A percentile compares a stretch with the other conserved stretches of the same genome.
These are phyloP conservation scores for Myodes glareolus DNA, from an alignment of 2,113 vertebrate genomes.

Conservation along the genomic window DNA sequence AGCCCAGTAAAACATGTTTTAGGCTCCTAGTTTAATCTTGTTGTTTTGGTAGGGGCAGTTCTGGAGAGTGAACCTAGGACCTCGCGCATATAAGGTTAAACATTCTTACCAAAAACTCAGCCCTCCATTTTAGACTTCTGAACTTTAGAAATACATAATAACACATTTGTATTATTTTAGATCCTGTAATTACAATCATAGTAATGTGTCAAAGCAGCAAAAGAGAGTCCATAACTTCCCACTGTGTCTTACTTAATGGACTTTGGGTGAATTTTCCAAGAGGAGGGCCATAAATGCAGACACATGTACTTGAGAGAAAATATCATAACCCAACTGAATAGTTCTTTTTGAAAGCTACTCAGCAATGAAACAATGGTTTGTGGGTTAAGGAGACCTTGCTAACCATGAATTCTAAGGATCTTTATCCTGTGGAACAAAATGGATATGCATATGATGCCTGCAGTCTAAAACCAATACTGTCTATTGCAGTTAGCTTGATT, in stretches of 20 bases:
- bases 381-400: not conserved
- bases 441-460: accelerated
- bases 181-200: not conserved
- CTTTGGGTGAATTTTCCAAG: not conserved
- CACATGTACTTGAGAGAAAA: not conserved
- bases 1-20: not conserved
- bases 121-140: not conserved
- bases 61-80: not conserved
- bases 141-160: not conserved
- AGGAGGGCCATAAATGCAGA: not conserved
- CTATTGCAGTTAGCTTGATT: too few relatives aligned
- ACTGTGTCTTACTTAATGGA: too few relatives aligned
- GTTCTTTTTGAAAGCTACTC: not conserved
- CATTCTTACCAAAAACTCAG: not conserved
- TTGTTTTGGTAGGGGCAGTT: not conserved
- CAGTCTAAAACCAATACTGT: accelerated
- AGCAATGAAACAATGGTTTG: not conserved
- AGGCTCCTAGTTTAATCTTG: too few relatives aligned
- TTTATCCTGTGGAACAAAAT: too few relatives aligned
- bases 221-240: not conserved
- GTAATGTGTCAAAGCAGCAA: not conserved
- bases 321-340: not conserved
- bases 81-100: too few relatives aligned
- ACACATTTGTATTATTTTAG: not conserved
- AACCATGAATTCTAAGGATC: not conserved